Evolutionary conservation across 2,113 vertebrate genomes (phyloP), one percentile per base, ranked within the genome.

Genomic region (Cyprinus carpio): DNA sequence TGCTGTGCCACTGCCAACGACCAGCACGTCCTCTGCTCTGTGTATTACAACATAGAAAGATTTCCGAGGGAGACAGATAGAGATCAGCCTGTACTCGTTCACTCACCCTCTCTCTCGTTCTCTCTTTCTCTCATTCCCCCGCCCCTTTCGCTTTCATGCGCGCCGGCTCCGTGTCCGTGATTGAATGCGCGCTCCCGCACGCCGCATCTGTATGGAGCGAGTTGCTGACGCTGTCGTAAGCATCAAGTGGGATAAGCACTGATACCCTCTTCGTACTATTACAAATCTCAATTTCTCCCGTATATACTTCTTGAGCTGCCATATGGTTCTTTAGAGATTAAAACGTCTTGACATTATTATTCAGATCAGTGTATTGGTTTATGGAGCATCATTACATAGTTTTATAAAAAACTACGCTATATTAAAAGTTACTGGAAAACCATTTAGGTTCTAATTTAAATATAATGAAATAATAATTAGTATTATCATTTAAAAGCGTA

Each of bases 31-130:
- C 81, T 78, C 20, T 75, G 25, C 74, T 37, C 78, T n/a, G 46
- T 12, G 83, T 46, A 12, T 49, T 69, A 11, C 34, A 82, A 74
- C 87, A 85, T 56, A n/a, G 79, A 31, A 62, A 23, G 87, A 85
- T 60, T 43, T 51, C 76, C 71, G 83, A 77, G 40, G n/a, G 62
- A 76, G 86, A 87, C 29, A 54, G 86, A 87, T 65, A 34, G 60
- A 40, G 65, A 87, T 75, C 84, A 86, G 75, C 74, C 78, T 46
- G 54, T 43, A 23, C 23, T 34, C 62, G 9, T 51, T 64, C 31
- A 20, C 80, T 80, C 54, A 25, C 71, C 54, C 37, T 29, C 75
- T 62, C 86, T n/a, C 81, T n/a, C n/a, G n/a, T n/a, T n/a, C n/a
- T n/a, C n/a, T 31, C 54, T 43, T 15, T 75, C 67, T 31, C n/a